Conservation (phyloP, 2,113 vertebrate species). For the Climacteris rufus region DNA sequence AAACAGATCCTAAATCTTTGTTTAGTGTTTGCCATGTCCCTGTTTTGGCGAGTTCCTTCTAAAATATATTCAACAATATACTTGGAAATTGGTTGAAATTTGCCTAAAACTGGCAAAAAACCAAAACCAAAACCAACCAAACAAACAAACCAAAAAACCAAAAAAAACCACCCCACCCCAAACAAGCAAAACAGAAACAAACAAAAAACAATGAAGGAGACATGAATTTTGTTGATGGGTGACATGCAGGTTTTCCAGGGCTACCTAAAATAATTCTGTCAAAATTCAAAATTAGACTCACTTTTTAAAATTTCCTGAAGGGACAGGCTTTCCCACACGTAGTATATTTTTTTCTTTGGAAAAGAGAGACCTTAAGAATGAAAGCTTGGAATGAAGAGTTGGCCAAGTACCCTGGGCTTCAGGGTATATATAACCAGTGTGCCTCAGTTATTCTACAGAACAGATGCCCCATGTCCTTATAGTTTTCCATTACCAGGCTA, state of each 20-base stretch:
- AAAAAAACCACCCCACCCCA: too few species aligned
- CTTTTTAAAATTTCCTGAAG: background rate
- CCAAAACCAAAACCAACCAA: accelerated
- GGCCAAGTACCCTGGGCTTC: background rate
- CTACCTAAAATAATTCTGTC: background rate
- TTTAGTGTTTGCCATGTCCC: background rate
- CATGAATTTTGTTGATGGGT: background rate
- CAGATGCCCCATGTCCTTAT: background rate
- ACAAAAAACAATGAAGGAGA: background rate
- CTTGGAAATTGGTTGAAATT: background rate
- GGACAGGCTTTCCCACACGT: background rate
- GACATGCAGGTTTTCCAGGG: background rate
- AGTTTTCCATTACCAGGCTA: background rate
- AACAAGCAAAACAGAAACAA: background rate
- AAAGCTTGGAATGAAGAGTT: background rate
- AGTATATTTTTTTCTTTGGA: background rate
- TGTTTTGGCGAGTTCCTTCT: background rate
- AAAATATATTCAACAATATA: background rate
- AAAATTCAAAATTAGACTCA: background rate
- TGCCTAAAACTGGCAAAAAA: background rate
- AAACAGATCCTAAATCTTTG: background rate
- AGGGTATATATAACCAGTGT: background rate
- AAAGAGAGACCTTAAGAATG: background rate
- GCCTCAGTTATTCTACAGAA: background rate
- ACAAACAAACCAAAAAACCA: background rate